Evolutionary conservation across 2,888 invertebrate species (phyloP).

Genomic region (Ophraella communa): DNA sequence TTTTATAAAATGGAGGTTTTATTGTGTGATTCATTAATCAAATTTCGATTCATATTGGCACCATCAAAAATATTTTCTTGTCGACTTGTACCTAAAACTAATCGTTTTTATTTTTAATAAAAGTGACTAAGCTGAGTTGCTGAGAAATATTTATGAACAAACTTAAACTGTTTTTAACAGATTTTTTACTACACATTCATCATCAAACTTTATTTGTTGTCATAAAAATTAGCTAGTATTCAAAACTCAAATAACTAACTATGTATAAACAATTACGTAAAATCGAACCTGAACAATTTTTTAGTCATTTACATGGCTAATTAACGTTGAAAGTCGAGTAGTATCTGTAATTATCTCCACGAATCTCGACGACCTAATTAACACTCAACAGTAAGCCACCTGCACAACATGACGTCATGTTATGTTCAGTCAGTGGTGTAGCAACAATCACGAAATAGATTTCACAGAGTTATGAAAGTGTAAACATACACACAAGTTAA

Average conservation of each 20-base stretch:
- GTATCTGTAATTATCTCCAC: constrained; percentile 11
- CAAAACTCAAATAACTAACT: neutral
- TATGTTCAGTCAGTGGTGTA: constrained; percentile 7
- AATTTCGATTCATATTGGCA: too few relatives aligned
- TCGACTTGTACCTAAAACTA: too few relatives aligned
- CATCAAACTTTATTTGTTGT: too few relatives aligned
- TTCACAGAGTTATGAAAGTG: constrained; percentile 17
- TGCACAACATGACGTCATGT: constrained; percentile 13
- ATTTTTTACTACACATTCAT: too few relatives aligned
- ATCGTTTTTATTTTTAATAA: too few relatives aligned
- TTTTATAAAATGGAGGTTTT: too few relatives aligned
- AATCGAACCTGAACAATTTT: constrained; percentile 4
- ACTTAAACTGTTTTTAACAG: too few relatives aligned
- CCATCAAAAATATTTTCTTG: too few relatives aligned
- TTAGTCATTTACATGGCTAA: constrained; percentile 8
- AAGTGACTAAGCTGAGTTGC: too few relatives aligned
- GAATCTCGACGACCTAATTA: constrained; percentile 25
- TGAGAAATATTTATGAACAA: too few relatives aligned
- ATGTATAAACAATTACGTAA: neutral
- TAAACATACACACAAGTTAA: constrained; percentile 1
- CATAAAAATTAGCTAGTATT: too few relatives aligned
- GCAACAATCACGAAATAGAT: constrained; percentile 12
- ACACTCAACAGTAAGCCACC: constrained; percentile 11
- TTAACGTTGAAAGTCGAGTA: constrained; percentile 15
- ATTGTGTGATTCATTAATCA: too few relatives aligned